Conservation (phyloP, 1,140 invertebrate genomes). For the Scaptomyza pallida region DNA sequence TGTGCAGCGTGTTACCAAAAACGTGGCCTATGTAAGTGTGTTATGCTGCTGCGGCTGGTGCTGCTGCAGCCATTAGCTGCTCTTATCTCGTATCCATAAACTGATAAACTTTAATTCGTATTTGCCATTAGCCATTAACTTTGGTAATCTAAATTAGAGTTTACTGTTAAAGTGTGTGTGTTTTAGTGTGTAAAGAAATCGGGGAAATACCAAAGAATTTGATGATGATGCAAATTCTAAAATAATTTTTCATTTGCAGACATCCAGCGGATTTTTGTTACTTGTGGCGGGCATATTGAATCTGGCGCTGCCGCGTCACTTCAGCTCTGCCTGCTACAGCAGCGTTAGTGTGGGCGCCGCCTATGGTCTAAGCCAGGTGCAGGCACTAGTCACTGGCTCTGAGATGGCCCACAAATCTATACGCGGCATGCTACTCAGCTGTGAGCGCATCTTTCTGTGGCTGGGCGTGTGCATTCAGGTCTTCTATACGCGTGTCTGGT, state of each 20-base stretch:
- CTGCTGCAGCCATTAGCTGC: slow-evolving; percentile 25
- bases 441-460: slow-evolving; percentile 74
- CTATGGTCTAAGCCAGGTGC: slow-evolving; percentile 65
- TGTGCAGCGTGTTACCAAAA: slow-evolving; percentile 75
- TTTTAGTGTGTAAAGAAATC: neutral
- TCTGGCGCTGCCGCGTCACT: slow-evolving; percentile 51
- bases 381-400: slow-evolving; percentile 62
- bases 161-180: neutral
- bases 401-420: slow-evolving; percentile 71
- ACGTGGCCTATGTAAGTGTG: slow-evolving; percentile 80
- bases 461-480: slow-evolving; percentile 70
- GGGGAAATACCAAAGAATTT: slow-evolving; percentile 1
- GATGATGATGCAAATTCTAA: neutral
- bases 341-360: slow-evolving; percentile 66
- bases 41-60: neutral
- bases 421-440: slow-evolving; percentile 63
- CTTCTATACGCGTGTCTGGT: slow-evolving; percentile 73
- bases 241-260: slow-evolving; percentile 29
- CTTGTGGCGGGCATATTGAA: slow-evolving; percentile 61
- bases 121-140: slow-evolving; percentile 52
- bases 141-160: slow-evolving; percentile 21
- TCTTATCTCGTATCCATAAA: slow-evolving; percentile 40
- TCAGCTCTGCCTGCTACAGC: slow-evolving; percentile 64
- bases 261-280: slow-evolving; percentile 65
- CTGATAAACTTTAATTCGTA: slow-evolving; percentile 55